A percentile compares a stretch with the other conserved stretches of the same genome.
phyloP scores from a whole-genome alignment of 2,113 vertebrate genomes.

The Alectura lathami region DNA sequence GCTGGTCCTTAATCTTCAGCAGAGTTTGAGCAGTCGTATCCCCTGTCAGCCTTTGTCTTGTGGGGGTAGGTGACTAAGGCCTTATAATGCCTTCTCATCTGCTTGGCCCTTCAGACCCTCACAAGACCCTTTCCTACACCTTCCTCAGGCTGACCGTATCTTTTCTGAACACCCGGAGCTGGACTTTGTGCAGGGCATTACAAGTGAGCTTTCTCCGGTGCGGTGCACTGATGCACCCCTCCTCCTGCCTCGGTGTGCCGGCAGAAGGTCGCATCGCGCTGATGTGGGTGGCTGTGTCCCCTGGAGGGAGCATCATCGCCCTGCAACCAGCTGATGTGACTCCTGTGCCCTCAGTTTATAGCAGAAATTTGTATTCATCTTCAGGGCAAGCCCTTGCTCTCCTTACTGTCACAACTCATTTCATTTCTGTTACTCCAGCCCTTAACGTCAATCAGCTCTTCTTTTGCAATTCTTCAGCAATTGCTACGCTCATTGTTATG shows the following conservation, averaged over 20 bases:
- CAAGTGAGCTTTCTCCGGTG: not conserved
- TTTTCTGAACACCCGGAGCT: not conserved
- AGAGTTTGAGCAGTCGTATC: not conserved
- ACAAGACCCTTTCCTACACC: not conserved
- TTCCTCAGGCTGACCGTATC: not conserved
- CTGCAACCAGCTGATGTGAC: not conserved
- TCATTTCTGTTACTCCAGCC: not conserved
- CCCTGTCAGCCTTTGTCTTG: not conserved
- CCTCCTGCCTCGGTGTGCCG: rapidly evolving
- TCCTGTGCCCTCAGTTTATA: not conserved
- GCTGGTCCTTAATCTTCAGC: not conserved
- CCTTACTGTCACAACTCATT: not conserved
- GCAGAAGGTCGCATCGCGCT: not conserved
- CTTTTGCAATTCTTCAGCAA: too few species aligned
- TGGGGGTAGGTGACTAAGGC: not conserved
- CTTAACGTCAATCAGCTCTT: not conserved
- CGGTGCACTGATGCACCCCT: not conserved
- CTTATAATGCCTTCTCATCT: not conserved
- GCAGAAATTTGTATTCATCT: not conserved
- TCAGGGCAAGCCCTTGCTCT: not conserved
- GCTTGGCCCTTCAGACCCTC: not conserved
- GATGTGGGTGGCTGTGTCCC: not conserved
- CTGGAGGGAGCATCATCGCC: not conserved
- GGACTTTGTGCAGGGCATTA: not conserved
- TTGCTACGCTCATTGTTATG: not conserved